These are phyloP conservation scores for Bradynema listronoti DNA, from an alignment of 1,140 invertebrate species.

Conservation along the genomic window DNA sequence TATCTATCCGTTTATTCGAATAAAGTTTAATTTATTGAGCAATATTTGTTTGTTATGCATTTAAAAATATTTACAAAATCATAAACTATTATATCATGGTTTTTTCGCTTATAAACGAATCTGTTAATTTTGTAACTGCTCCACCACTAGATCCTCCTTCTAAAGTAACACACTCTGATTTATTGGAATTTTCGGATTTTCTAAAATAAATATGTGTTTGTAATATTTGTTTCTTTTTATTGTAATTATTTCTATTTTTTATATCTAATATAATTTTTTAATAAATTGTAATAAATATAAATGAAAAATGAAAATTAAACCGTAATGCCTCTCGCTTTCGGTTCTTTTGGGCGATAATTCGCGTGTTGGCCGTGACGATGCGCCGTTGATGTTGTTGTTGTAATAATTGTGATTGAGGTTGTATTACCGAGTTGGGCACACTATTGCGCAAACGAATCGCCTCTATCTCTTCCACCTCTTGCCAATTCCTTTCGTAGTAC, in stretches of 20 bases:
- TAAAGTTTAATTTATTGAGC: no score
- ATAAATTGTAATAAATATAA: no score
- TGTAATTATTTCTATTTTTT: no score
- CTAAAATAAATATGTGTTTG: constrained; percentile 11
- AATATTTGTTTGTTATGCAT: no score
- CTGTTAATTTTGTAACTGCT: constrained; percentile 17
- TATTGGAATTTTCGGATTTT: constrained; percentile 31
- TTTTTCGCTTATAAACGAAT: constrained; percentile 19
- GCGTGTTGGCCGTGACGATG: not conserved
- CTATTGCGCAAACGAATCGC: no score
- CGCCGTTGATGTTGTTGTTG: not conserved
- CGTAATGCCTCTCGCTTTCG: not conserved
- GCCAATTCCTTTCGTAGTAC: constrained; percentile 48
- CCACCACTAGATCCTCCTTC: no score
- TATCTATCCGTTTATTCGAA: no score
- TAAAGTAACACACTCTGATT: no score
- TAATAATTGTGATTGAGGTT: not conserved
- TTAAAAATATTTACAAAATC: not conserved
- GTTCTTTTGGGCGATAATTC: not conserved
- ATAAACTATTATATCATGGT: constrained; percentile 7
- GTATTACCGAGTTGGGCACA: no score
- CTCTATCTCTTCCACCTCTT: constrained; percentile 37
- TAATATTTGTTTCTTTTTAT: no score
- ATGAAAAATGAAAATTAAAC: not conserved
- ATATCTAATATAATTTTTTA: no score